These are phyloP conservation scores for Campoletis raptor DNA, from an alignment of 2,888 invertebrate genomes.

Conservation along the genomic window DNA sequence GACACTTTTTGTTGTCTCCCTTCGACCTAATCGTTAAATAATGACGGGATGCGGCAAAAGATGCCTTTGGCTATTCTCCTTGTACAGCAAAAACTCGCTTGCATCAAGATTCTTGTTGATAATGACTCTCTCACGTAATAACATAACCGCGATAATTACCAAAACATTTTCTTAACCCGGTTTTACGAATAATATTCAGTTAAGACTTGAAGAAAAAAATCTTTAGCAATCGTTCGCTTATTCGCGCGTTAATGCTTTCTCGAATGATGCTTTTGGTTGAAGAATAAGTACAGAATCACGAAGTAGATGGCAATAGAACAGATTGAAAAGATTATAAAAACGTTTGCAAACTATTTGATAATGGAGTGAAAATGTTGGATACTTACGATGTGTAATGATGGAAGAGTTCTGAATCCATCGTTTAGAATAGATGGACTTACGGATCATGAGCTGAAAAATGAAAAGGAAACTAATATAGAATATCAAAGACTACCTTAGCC, in stretches of 20 bases:
- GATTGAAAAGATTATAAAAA: neutral
- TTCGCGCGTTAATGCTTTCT: constrained; percentile 5
- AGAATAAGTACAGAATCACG: neutral
- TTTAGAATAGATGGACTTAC: neutral
- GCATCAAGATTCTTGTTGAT: constrained; percentile 48
- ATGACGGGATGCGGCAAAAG: constrained; percentile 76
- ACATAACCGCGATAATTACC: constrained; percentile 40
- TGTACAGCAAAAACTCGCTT: constrained; percentile 48
- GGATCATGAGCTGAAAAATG: constrained; percentile 7
- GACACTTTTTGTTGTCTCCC: constrained; percentile 66
- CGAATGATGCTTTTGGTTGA: too few relatives aligned
- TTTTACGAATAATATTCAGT: constrained; percentile 49
- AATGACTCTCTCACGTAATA: constrained; percentile 54
- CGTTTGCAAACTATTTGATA: constrained; percentile 8
- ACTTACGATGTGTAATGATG: neutral
- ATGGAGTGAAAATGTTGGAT: constrained; percentile 6
- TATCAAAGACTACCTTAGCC: constrained; percentile 18
- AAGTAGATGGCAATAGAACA: neutral
- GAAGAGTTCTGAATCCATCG: neutral
- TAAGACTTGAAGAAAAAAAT: constrained; percentile 4
- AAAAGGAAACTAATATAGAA: neutral
- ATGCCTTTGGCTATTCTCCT: constrained; percentile 41
- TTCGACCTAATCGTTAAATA: constrained; percentile 82
- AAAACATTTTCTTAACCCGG: constrained; percentile 28
- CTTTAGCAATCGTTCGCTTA: constrained; percentile 2